Percentiles rank a stretch among this genome's conserved stretches.
phyloP scores from a whole-genome alignment of 2,797 vertebrate genomes.

The Lindbergichthys nudifrons region DNA sequence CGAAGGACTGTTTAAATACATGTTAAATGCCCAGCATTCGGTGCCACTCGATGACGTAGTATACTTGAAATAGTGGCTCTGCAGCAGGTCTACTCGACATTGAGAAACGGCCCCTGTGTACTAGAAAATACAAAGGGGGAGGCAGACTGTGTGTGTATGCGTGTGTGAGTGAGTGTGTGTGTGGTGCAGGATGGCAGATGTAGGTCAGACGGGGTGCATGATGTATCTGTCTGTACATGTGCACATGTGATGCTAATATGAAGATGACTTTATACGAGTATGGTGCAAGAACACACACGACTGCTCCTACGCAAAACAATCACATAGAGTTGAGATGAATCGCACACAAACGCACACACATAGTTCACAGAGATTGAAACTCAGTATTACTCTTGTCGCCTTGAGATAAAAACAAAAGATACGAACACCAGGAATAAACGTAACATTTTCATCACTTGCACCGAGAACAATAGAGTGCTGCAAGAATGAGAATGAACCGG shows the following conservation, averaged over 20 bases:
- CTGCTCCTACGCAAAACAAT: neutral
- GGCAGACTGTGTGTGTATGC: neutral
- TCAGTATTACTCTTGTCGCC: neutral
- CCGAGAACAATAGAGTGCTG: too few relatives aligned
- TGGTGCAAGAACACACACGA: neutral
- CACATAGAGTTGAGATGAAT: neutral
- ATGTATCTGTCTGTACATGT: slow-evolving; percentile 38
- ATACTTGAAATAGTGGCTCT: too few relatives aligned
- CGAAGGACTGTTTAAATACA: too few relatives aligned
- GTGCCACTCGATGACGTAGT: too few relatives aligned
- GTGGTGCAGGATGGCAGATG: slow-evolving; percentile 42
- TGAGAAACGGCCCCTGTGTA: too few relatives aligned
- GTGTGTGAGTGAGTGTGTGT: neutral
- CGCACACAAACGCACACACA: neutral
- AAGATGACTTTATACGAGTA: neutral
- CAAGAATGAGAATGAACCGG: too few relatives aligned
- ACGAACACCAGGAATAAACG: neutral
- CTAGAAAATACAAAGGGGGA: neutral
- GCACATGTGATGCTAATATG: slow-evolving; percentile 9
- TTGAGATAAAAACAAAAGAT: slow-evolving; percentile 14
- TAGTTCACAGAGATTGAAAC: neutral
- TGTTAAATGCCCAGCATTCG: too few relatives aligned
- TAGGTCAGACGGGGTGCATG: slow-evolving; percentile 43
- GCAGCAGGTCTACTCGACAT: too few relatives aligned
- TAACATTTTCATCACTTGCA: neutral